phyloP scores from a whole-genome alignment of 2,113 vertebrate species.

The Mesitornis unicolor region DNA sequence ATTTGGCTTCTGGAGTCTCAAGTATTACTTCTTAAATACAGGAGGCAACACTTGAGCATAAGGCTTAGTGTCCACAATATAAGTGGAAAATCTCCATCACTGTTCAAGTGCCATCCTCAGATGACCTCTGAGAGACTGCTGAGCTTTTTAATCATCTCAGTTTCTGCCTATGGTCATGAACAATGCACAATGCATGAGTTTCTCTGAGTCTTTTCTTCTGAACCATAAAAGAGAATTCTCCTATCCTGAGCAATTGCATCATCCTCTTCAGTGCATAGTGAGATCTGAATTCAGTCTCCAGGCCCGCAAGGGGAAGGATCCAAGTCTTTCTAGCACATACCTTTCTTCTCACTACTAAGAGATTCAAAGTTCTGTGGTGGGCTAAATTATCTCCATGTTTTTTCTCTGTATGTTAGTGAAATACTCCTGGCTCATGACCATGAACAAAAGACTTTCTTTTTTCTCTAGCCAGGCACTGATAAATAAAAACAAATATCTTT shows the following conservation, averaged over 20 bases:
- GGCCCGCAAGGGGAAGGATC: background rate
- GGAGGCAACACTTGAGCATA: accelerated
- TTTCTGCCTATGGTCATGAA: background rate
- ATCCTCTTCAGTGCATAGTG: background rate
- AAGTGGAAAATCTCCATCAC: background rate
- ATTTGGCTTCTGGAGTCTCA: background rate
- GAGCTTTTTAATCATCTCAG: background rate
- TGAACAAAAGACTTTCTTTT: background rate
- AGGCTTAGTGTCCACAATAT: background rate
- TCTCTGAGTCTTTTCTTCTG: background rate
- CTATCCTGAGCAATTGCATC: background rate
- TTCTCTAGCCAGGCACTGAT: background rate
- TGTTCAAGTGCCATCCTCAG: background rate
- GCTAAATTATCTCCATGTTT: accelerated
- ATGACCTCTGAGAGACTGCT: background rate
- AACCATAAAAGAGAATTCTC: background rate
- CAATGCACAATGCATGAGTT: background rate
- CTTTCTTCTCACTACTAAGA: background rate
- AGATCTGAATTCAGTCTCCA: background rate
- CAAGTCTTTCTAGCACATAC: background rate
- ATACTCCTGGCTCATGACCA: background rate
- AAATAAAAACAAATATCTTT: slow-evolving; percentile 13
- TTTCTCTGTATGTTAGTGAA: background rate
- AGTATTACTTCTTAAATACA: background rate
- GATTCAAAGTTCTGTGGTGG: background rate